These are phyloP conservation scores for Apomyelois bistriatella DNA, from an alignment of 2,888 invertebrate species.

Conservation along the genomic window DNA sequence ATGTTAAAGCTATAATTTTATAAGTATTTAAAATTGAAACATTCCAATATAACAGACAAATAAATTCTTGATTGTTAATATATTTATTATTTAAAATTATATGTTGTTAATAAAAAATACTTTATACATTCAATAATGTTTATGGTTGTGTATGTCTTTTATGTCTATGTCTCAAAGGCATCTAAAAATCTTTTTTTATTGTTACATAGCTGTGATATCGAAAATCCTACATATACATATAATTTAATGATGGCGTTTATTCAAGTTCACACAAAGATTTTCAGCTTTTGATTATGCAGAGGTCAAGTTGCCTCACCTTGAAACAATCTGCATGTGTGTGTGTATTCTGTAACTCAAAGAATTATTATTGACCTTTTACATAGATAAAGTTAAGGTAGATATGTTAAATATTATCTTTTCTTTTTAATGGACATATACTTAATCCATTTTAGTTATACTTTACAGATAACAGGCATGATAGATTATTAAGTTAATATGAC, in stretches of 20 bases:
- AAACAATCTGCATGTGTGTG: constrained; percentile 23
- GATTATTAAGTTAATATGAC: constrained; percentile 1
- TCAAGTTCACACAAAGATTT: constrained; percentile 16
- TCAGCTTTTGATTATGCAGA: constrained; percentile 37
- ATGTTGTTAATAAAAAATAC: too few species aligned
- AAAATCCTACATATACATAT: constrained; percentile 2
- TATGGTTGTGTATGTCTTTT: constrained; percentile 33
- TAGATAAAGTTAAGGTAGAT: constrained; percentile 10
- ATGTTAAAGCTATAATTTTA: constrained; percentile 14
- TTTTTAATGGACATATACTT: constrained; percentile 2
- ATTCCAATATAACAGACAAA: not conserved
- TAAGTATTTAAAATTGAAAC: not conserved
- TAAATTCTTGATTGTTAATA: constrained; percentile 20
- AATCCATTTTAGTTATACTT: not conserved
- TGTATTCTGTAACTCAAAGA: constrained; percentile 16
- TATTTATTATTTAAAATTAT: constrained; percentile 9
- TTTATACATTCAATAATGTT: constrained; percentile 13
- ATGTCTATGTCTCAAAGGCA: not conserved
- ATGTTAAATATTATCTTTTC: constrained; percentile 3
- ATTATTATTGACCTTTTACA: constrained; percentile 13
- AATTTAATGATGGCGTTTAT: constrained; percentile 8
- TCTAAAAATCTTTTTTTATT: not conserved
- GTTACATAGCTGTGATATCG: constrained; percentile 29
- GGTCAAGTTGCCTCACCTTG: constrained; percentile 47
- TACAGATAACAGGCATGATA: not conserved